Conservation (phyloP, 2,888 invertebrate genomes). For the Seira sanloemensis region DNA sequence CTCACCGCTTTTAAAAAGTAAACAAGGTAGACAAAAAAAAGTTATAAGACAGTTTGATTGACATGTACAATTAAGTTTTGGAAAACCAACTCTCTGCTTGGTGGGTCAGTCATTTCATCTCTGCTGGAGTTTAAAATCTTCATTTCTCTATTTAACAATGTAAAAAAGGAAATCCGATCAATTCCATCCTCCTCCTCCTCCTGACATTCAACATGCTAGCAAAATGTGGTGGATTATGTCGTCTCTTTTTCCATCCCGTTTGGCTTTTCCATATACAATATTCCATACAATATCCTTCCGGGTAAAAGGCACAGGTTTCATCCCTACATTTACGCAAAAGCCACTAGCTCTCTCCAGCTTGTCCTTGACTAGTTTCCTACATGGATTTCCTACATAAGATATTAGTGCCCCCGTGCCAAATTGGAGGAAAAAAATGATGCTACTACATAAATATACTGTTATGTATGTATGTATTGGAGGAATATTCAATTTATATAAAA, state of each 20-base stretch:
- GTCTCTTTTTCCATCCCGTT: background rate
- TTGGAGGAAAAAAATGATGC: background rate
- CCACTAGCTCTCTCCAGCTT: slow-evolving; percentile 2
- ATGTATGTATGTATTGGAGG: too few species aligned
- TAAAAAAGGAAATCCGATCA: background rate
- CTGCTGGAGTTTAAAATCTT: background rate
- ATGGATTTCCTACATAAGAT: too few species aligned
- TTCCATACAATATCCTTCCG: background rate
- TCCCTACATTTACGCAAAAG: background rate
- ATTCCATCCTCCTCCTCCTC: too few species aligned
- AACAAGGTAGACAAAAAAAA: background rate
- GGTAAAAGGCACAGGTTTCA: background rate
- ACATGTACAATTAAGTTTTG: slow-evolving; percentile 9
- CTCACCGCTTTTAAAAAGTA: background rate
- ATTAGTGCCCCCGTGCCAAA: background rate
- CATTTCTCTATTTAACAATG: too few species aligned
- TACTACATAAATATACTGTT: too few species aligned
- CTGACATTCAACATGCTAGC: too few species aligned
- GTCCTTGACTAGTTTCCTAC: slow-evolving; percentile 4
- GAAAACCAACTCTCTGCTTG: background rate
- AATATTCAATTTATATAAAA: background rate
- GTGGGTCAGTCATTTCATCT: background rate
- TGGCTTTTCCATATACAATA: background rate
- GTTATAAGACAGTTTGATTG: slow-evolving; percentile 1
- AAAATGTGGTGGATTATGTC: slow-evolving; percentile 16